Evolutionary conservation across 2,797 vertebrate genomes (phyloP), one percentile per base, ranked within the genome.

Genomic region (Eutrigla gurnardus): DNA sequence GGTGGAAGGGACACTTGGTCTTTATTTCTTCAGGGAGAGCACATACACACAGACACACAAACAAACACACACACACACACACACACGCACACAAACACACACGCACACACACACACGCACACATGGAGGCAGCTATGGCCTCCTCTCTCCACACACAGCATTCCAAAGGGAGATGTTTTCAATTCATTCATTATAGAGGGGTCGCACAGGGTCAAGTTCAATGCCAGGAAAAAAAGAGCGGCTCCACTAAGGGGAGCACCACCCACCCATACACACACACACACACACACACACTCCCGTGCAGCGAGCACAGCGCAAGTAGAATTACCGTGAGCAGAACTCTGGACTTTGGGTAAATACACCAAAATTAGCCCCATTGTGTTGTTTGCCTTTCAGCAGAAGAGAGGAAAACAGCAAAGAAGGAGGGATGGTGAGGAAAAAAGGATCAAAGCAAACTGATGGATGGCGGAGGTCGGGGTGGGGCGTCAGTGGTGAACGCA

Each of bases 151-250:
- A 96, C 95, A 93, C 94, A 94, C 94, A 91, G 94, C 96, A 98
- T 97, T 98, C 97, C 96, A 96, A 97, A 96, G 97, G 96, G 96
- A 97, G 95, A 98, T 97, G 97, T 97, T 98, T 99, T 97, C 96
- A 97, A 98, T 98, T 97, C 96, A 96, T 94, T 98, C 97, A 98
- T 98, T 99, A 98, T 96, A 94, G 94, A 95, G 93, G 95, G 97
- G 96, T 98, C 95, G 92, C 93, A 88, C 88, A 77, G 93, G 97
- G 97, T 98, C 97, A 98, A 98, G 98, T 98, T 99, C 97, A 98
- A 96, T 97, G 96, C 96, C 96, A 96, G 93, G 95, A 97, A 96
- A 96, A 96, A 60, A 35, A 95, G 95, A 94, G 93, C 25, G 43
- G 72, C 79, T 80, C 78, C 68, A 73, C 75, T 95, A 94, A 93